Base-by-base conservation (phyloP, 2,113 vertebrate species). In the Otis tarda region DNA sequence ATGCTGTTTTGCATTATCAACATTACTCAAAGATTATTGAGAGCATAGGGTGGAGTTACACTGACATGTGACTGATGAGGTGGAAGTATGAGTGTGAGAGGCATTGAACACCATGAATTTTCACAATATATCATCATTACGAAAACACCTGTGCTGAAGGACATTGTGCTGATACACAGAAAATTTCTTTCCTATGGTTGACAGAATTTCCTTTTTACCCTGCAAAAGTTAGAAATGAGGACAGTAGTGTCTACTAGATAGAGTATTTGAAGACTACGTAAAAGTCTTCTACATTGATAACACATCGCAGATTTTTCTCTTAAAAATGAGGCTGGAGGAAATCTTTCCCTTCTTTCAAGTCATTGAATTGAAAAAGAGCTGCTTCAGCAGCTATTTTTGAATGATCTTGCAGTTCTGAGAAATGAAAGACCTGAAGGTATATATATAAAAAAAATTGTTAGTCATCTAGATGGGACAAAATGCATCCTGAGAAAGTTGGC, bases 11-110 rank as follows among this genome's bases (percentile, higher is more conserved):
- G 41, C 59, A 79, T 96, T 96, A 95, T 70, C 87, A 91, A 95
- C 86, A 93, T 64, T 95, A 95, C 91, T 97, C 80, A 86, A 97
- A 94, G 78, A 96, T 64, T 73, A 43, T 93, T 74, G 91, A 90
- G 90, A 90, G 83, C 91, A 85, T 6, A 37, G 90, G 91, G 91
- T 91, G 96, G 95, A 97, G 95, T 97, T 82, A 89, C 50, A 59
- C 31, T 97, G 97, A 94, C 96, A 94, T 97, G 95, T 98, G 97
- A 98, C 96, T 96, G 97, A 98, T 98, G 98, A 98, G 97, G 96
- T 98, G 93, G 96, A 98, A 97, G 94, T 83, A 61, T 7, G 57
- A 95, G 50, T 93, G 63, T 97, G 97, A 98, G 96, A 97, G 95
- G 94, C 95, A 95, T 59, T 97, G 97, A 98, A 95, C 94, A 97